Base-by-base conservation (phyloP, 2,113 vertebrate species). In the Hiodon alosoides region DNA sequence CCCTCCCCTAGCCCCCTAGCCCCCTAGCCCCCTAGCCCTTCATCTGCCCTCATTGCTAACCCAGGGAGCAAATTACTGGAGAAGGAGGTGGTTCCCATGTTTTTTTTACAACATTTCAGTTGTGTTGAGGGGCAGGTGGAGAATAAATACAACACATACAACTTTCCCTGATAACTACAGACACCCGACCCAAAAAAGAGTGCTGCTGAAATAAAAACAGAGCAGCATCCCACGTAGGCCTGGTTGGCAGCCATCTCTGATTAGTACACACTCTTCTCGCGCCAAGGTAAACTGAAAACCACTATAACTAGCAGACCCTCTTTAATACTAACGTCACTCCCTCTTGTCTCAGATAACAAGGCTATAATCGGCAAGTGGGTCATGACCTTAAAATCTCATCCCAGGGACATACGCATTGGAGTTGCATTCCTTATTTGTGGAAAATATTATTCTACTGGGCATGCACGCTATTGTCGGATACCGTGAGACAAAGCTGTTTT, bases 251-350 rank as follows among this genome's bases (percentile, higher is more conserved):
- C 60, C 72, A 52, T 9, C 16, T 65, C 60, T 9, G 51, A 65
- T 73, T 59, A 65, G 13, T 17, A 48, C 47, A 73, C 59, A 73
- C 17, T 51, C 47, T 8, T 61, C 3, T 7, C 7, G 16, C n/a
- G 72, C 72, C 72, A 73, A 65, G 72, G 61, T 64, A 73, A 73
- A 65, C 72, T 73, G 31, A 17, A 60, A 55, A 52, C 9, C 54
- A 16, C 72, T 66, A 51, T 46, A 73, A 46, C 50, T 61, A 54
- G 72, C 72, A 54, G 17, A 55, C 11, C 14, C 4, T 6, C 50
- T 47, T 7, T 65, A 73, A 73, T 73, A 31, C 60, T 65, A 16
- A 73, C 72, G 65, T 4, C 8, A 62, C 60, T 73, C 60, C 59
- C 54, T 10, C 53, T 48, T 13, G 31, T 14, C 54, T 46, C 53